phyloP scores from a whole-genome alignment of 2,113 vertebrate species.

The Ondatra zibethicus region DNA sequence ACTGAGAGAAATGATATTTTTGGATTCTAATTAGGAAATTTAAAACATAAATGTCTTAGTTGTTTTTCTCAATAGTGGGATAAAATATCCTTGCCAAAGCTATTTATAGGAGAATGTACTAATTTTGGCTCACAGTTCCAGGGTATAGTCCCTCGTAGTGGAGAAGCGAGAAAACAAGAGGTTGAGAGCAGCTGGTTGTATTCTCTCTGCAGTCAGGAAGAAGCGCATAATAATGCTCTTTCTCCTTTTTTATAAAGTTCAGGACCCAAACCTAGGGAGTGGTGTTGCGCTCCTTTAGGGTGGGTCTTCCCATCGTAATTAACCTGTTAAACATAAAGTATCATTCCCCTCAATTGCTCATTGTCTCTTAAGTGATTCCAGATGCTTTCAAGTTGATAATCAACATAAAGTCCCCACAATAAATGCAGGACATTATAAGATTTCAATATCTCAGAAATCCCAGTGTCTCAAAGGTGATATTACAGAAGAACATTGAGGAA shows the following conservation, averaged over 20 bases:
- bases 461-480: not conserved
- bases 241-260: not conserved
- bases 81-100: not conserved
- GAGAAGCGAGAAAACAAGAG: not conserved
- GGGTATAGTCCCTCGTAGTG: too few relatives aligned
- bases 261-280: not conserved
- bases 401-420: not conserved
- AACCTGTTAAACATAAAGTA: not conserved
- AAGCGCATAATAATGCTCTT: not conserved
- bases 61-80: not conserved
- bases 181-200: not conserved
- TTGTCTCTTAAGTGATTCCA: not conserved
- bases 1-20: not conserved
- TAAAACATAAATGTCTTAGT: not conserved
- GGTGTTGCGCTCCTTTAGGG: not conserved
- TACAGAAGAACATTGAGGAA: not conserved
- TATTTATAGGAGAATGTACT: not conserved
- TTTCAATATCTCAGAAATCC: not conserved
- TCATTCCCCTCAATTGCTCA: not conserved
- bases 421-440: not conserved
- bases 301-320: not conserved
- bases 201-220: not conserved
- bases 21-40: not conserved
- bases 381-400: not conserved
- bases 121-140: not conserved